Evolutionary conservation across 2,888 invertebrate genomes (phyloP), one percentile per base, ranked within the genome.

Genomic region (Ophion costatus): DNA sequence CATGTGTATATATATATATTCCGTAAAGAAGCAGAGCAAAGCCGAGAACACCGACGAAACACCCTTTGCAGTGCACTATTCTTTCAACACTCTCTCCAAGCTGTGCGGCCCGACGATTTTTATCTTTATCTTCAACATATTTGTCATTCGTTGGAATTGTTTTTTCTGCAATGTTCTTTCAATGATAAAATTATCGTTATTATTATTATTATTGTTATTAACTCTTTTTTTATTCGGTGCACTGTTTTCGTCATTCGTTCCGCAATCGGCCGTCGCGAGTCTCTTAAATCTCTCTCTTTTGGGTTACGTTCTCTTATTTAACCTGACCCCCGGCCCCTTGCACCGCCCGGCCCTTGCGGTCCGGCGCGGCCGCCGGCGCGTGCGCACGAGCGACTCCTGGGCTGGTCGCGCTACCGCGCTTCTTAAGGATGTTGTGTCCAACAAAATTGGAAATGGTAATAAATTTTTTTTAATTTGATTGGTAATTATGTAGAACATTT

Each of bases 221-320:
- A 20, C 29, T 29, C 66, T 29, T 29, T 70, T 70, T 20, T 63
- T 64, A 51, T 69, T 64, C 42, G 59, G 45, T 80, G 42, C 42
- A 59, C 57, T 82, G 82, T 85, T 85, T 80, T 77, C 80, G 80
- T 74, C 67, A 80, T 80, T 83, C 73, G 64, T 83, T 77, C 64
- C 71, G 69, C 45, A 63, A 66, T 69, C 66, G 67, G 66, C 85
- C 80, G 83, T 80, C 80, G 77, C 83, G 74, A 83, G 82, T 85
- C 80, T 82, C 77, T 70, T 64, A 76, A 83, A 85, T 85, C 85
- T 82, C 76, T 51, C 51, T 80, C 77, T 83, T 85, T 77, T 77
- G 45, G 67, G 85, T 83, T 85, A 82, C 85, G 83, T 83, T 85
- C 85, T 85, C 85, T 80, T 77, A 79, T 83, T 83, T 63, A 61